Conservation (phyloP, 2,888 invertebrate species). For the Lasioglossum lativentre region DNA sequence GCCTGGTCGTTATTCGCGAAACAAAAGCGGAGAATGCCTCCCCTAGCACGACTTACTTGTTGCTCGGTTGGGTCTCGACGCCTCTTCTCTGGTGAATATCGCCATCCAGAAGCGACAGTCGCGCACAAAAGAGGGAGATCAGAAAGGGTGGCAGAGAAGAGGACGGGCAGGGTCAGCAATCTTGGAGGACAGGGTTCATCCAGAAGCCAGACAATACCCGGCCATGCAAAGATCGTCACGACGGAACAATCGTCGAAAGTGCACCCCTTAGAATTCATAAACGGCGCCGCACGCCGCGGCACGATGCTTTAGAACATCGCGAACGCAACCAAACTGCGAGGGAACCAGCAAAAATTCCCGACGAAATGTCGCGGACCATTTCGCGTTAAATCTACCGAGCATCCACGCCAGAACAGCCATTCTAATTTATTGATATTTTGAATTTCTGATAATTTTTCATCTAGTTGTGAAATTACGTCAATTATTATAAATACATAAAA, state of each 20-base stretch:
- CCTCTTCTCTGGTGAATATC: conserved; percentile 58
- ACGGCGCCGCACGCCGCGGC: conserved; percentile 42
- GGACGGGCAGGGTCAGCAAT: conserved; percentile 52
- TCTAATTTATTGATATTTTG: too few relatives aligned
- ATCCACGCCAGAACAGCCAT: background rate
- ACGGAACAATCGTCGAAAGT: conserved; percentile 70
- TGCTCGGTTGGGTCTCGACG: conserved; percentile 51
- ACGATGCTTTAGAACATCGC: conserved; percentile 25
- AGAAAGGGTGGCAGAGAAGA: background rate
- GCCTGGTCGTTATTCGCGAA: conserved; percentile 63
- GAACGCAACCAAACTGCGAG: background rate
- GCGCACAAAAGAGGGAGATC: conserved; percentile 28
- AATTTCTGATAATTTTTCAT: too few relatives aligned
- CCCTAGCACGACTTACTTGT: conserved; percentile 66
- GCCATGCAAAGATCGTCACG: conserved; percentile 51
- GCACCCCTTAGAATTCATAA: conserved; percentile 64
- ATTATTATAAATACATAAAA: too few relatives aligned
- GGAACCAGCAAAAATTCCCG: background rate
- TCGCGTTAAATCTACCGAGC: background rate
- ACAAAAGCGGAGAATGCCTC: conserved; percentile 60
- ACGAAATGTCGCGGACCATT: background rate
- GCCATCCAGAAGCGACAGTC: conserved; percentile 42
- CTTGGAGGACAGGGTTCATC: conserved; percentile 65
- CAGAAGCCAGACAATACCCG: conserved; percentile 67
- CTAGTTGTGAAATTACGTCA: too few relatives aligned